Percentiles rank a stretch among this genome's conserved stretches.
Conservation (phyloP, 2,888 invertebrate species). For the Stenurella melanura region DNA sequence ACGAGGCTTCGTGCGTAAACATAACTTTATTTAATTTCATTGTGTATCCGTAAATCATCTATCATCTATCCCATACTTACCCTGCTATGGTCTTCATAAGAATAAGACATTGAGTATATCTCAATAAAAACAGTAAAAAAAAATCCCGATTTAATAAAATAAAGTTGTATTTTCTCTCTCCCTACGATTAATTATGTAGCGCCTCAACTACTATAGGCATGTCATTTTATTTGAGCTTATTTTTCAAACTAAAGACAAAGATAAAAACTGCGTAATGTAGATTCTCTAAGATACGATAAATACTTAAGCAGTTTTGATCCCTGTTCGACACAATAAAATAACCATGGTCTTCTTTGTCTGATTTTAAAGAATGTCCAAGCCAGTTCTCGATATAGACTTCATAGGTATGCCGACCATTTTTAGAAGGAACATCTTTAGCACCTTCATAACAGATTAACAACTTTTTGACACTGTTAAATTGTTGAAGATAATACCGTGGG, state of each 20-base stretch:
- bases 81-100: too few species aligned
- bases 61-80: too few species aligned
- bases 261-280: neutral
- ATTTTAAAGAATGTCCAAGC: constrained; percentile 12
- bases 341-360: neutral
- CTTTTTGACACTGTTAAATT: constrained; percentile 21
- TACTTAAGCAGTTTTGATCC: neutral
- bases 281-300: neutral
- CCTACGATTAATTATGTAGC: neutral
- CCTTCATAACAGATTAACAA: constrained; percentile 17
- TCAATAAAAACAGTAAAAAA: too few species aligned
- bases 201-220: neutral
- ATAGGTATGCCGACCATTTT: constrained; percentile 21
- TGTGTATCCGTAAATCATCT: too few species aligned
- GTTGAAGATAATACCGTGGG: constrained; percentile 14
- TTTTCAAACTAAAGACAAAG: neutral
- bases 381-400: constrained; percentile 11
- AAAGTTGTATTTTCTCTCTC: neutral
- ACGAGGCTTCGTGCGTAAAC: too few species aligned
- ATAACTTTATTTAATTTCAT: too few species aligned
- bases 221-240: neutral
- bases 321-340: constrained; percentile 5
- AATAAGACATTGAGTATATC: too few species aligned
- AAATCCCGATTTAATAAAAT: neutral
- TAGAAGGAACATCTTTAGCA: constrained; percentile 24